Percentiles rank a stretch among this genome's conserved stretches.
Evolutionary conservation across 92 coral and sea anemone species (phyloP).

Genomic region (Phymanthus crucifer): DNA sequence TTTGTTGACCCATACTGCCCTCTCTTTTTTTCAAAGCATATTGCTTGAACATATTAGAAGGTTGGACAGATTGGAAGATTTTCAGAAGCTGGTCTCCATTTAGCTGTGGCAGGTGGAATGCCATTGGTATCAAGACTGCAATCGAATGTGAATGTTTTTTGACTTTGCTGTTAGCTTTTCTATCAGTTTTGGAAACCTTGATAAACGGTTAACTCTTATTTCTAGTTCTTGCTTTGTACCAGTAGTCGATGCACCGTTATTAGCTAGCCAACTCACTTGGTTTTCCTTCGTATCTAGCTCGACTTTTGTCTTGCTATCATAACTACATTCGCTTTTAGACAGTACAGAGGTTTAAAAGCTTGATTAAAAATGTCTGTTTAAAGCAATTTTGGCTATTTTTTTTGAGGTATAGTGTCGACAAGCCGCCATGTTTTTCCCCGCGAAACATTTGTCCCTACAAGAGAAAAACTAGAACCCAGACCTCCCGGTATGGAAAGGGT

Average conservation of each 20-base stretch:
- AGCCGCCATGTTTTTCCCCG: slow-evolving; percentile 6
- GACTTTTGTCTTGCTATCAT: neutral
- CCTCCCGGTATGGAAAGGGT: slow-evolving; percentile 28
- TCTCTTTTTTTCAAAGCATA: slow-evolving; percentile 34
- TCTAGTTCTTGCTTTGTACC: slow-evolving; percentile 36
- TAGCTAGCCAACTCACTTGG: slow-evolving; percentile 14
- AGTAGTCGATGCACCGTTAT: slow-evolving; percentile 40
- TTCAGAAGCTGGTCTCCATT: slow-evolving; percentile 31
- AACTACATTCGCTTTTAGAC: slow-evolving; percentile 1
- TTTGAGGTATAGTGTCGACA: neutral
- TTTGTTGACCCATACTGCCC: slow-evolving; percentile 42
- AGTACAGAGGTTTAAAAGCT: neutral
- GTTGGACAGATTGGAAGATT: slow-evolving; percentile 14
- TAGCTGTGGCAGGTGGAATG: slow-evolving; percentile 37
- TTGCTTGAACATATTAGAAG: neutral
- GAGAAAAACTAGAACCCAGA: slow-evolving; percentile 29
- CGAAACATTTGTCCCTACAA: slow-evolving; percentile 28
- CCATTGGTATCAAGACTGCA: slow-evolving; percentile 38
- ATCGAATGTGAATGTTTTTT: slow-evolving; percentile 25
- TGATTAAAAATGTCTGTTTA: neutral
- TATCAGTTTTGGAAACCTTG: slow-evolving; percentile 31
- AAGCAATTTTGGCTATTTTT: slow-evolving; percentile 3
- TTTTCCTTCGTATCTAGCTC: slow-evolving; percentile 7
- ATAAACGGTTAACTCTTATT: slow-evolving; percentile 16
- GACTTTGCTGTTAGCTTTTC: slow-evolving; percentile 42